Conservation (phyloP, 2,888 invertebrate genomes). For the Netelia inedita region DNA sequence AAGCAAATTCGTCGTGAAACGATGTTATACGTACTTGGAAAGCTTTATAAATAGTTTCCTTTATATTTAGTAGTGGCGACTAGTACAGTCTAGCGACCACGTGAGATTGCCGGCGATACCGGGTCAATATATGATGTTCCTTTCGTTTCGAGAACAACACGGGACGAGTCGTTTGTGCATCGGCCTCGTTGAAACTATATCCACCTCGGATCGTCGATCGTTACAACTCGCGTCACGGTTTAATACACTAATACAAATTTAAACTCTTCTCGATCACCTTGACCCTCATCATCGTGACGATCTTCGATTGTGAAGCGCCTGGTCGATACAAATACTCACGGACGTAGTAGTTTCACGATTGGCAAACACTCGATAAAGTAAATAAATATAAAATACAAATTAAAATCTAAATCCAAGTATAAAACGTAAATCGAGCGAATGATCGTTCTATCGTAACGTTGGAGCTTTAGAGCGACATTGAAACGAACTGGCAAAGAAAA, state of each 20-base stretch:
- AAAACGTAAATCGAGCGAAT: no score
- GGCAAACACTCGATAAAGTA: not conserved
- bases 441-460: no score
- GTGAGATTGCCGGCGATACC: conserved; percentile 26
- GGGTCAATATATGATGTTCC: conserved; percentile 10
- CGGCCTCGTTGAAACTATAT: conserved; percentile 5
- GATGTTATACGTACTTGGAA: conserved; percentile 52
- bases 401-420: no score
- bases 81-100: conserved; percentile 12
- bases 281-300: conserved; percentile 34
- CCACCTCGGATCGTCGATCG: not conserved
- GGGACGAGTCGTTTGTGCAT: not conserved
- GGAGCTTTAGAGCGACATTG: no score
- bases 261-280: conserved; percentile 46
- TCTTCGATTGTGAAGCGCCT: not conserved
- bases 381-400: no score
- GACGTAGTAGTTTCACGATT: not conserved
- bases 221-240: conserved; percentile 14
- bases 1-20: conserved; percentile 5
- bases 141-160: not conserved
- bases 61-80: conserved; percentile 74
- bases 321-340: not conserved
- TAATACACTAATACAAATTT: conserved; percentile 19
- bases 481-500: no score
- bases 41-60: conserved; percentile 75